Conservation (phyloP, 2,113 vertebrate species). For the Antigone vipio region DNA sequence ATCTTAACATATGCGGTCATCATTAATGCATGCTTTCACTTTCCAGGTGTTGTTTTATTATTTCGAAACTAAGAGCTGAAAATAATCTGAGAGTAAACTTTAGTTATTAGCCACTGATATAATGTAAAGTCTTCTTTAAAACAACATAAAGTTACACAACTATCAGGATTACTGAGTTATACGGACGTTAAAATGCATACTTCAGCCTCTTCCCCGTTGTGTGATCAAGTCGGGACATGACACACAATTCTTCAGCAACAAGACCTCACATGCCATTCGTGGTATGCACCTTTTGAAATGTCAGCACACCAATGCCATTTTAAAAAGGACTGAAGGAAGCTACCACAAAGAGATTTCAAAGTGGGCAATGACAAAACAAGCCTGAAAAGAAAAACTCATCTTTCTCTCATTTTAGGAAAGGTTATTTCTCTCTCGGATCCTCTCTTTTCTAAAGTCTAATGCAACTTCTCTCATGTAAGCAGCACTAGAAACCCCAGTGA, state of each 20-base stretch:
- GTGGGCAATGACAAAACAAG: background rate
- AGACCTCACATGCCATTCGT: background rate
- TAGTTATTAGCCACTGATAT: background rate
- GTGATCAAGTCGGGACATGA: background rate
- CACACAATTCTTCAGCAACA: background rate
- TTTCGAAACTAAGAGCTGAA: background rate
- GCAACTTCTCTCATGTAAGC: background rate
- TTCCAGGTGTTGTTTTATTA: background rate
- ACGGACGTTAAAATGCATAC: background rate
- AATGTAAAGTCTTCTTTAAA: background rate
- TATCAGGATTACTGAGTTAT: background rate
- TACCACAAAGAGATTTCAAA: background rate
- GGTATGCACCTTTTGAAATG: background rate
- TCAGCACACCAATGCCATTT: background rate
- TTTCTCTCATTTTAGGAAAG: background rate
- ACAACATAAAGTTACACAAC: background rate
- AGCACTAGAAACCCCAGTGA: background rate
- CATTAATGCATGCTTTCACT: background rate
- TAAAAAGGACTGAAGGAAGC: background rate
- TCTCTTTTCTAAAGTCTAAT: background rate
- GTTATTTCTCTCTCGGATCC: background rate
- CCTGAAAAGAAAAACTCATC: background rate
- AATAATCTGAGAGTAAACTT: background rate
- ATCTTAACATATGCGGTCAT: background rate
- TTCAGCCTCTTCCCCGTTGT: background rate